A percentile compares a stretch with the other conserved stretches of the same genome.
These are phyloP conservation scores for Bovichtus variegatus DNA, from an alignment of 2,797 vertebrate species.

Conservation along the genomic window DNA sequence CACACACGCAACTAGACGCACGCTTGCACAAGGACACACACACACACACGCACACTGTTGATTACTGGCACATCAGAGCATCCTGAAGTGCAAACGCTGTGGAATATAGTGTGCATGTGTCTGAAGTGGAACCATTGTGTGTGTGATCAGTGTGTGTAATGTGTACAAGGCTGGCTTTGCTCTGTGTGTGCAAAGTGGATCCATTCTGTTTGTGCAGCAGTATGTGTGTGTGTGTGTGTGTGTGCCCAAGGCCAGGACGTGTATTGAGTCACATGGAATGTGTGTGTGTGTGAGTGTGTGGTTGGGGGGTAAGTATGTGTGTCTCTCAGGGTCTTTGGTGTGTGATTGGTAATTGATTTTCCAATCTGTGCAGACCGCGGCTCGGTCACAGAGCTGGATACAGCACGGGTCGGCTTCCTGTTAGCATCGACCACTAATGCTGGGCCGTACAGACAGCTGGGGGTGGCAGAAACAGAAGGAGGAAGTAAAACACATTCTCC, in stretches of 20 bases:
- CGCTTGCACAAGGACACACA: conserved; percentile 10
- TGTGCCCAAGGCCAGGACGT: neutral
- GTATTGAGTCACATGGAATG: neutral
- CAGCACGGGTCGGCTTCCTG: conserved; percentile 66
- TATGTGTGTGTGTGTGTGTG: neutral
- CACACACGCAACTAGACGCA: conserved; percentile 14
- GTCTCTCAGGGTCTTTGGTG: conserved; percentile 36
- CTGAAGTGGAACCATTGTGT: conserved; percentile 26
- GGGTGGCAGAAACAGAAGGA: conserved; percentile 15
- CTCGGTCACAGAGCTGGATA: conserved; percentile 61
- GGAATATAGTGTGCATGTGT: conserved; percentile 6
- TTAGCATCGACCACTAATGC: conserved; percentile 58
- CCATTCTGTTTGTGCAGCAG: conserved; percentile 8
- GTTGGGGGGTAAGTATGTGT: conserved; percentile 22
- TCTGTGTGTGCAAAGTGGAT: neutral
- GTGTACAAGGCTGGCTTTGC: conserved; percentile 5
- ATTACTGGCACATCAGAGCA: conserved; percentile 40
- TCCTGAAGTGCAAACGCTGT: conserved; percentile 27
- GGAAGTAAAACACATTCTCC: conserved; percentile 11
- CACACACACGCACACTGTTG: conserved; percentile 17
- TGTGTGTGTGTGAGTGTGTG: neutral
- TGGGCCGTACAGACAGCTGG: conserved; percentile 24
- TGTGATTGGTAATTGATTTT: conserved; percentile 76
- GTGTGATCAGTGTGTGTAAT: conserved; percentile 28
- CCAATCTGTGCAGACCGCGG: conserved; percentile 59